Percentiles rank a stretch among this genome's conserved stretches.
Conservation (phyloP, 2,797 vertebrate genomes). For the Onychomys leucogaster region DNA sequence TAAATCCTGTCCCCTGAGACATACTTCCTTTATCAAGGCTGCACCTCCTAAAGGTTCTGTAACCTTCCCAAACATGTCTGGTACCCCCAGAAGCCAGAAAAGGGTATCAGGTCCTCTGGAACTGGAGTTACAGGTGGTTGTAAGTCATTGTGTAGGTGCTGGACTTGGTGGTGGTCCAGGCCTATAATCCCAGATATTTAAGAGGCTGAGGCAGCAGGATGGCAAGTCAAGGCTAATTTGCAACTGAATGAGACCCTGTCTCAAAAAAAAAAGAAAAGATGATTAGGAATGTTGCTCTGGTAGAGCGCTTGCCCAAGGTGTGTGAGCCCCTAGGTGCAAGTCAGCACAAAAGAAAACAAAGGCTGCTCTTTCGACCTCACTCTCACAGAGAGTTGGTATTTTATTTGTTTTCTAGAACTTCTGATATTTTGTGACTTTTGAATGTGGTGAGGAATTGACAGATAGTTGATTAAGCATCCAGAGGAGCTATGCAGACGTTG, state of each 20-base stretch:
- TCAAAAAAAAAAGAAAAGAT: not conserved
- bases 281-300: not conserved
- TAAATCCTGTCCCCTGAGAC: not conserved
- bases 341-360: not conserved
- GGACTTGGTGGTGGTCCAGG: not conserved
- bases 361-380: not conserved
- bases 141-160: not conserved
- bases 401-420: conserved; percentile 47
- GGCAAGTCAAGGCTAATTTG: not conserved
- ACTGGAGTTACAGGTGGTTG: not conserved
- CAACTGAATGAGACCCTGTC: not conserved
- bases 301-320: not conserved
- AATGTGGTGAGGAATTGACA: conserved; percentile 22
- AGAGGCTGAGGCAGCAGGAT: not conserved
- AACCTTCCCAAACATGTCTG: not conserved
- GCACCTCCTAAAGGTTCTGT: not conserved
- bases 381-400: not conserved
- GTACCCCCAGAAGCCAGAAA: not conserved
- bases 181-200: not conserved
- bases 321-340: not conserved
- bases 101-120: not conserved
- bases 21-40: not conserved
- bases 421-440: conserved; percentile 63
- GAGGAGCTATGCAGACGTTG: not conserved
- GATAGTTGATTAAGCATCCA: not conserved